Evolutionary conservation across 1,140 invertebrate genomes (phyloP).

Genomic region (Drosophila insularis): DNA sequence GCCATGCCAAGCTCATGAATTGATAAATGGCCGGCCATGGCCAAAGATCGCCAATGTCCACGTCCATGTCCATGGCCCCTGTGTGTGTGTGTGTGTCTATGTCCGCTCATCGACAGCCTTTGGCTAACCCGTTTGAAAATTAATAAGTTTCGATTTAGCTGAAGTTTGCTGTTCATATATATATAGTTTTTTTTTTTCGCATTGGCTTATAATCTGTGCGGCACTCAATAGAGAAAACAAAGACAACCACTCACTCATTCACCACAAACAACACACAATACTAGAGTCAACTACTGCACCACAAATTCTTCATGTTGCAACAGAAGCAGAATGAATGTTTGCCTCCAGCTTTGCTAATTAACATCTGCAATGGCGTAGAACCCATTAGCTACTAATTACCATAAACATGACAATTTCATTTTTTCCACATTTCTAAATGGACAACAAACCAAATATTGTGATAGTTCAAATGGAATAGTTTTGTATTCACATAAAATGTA

Average conservation of each 20-base stretch:
- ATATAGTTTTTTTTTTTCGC: conserved; percentile 15
- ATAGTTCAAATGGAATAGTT: not conserved
- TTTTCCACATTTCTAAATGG: conserved; percentile 36
- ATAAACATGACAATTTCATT: conserved; percentile 75
- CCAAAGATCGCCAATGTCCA: conserved; percentile 57
- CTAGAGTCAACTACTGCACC: not conserved
- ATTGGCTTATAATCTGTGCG: conserved; percentile 40
- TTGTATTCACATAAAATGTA: too few species aligned
- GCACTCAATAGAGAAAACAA: conserved; percentile 72
- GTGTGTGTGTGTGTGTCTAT: not conserved
- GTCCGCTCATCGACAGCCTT: conserved; percentile 43
- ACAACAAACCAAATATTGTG: conserved; percentile 19
- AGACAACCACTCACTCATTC: conserved; percentile 15
- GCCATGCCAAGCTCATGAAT: conserved; percentile 45
- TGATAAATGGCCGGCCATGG: conserved; percentile 67
- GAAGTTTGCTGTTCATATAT: conserved; percentile 37
- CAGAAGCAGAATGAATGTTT: conserved; percentile 35
- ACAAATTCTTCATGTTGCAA: not conserved
- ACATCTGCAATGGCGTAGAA: conserved; percentile 76
- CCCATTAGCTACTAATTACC: conserved; percentile 78
- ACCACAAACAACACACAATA: too few species aligned
- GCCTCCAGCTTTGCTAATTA: conserved; percentile 64
- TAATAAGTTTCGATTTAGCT: conserved; percentile 73
- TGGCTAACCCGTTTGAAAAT: conserved; percentile 69
- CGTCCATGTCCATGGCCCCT: conserved; percentile 15